A percentile compares a stretch with the other conserved stretches of the same genome.
Evolutionary conservation across 1,140 invertebrate genomes (phyloP).

Genomic region (Phthorimaea operculella): DNA sequence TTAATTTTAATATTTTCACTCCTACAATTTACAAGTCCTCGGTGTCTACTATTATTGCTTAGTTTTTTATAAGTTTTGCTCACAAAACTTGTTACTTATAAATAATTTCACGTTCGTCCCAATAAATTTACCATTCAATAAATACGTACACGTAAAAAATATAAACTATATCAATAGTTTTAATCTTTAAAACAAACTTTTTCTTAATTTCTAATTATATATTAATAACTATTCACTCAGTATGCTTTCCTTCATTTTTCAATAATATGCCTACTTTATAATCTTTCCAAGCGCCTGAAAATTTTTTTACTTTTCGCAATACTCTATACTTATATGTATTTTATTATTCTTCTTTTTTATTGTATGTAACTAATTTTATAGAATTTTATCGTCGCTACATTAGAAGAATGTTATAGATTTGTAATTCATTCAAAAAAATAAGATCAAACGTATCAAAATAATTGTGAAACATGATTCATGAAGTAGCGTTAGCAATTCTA

Average conservation of each 20-base stretch:
- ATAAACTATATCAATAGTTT: slow-evolving; percentile 69
- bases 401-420: slow-evolving; percentile 39
- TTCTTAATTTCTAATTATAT: slow-evolving; percentile 63
- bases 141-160: slow-evolving; percentile 69
- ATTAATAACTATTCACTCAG: slow-evolving; percentile 67
- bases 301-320: slow-evolving; percentile 40
- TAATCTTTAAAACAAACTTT: slow-evolving; percentile 67
- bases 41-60: slow-evolving; percentile 67
- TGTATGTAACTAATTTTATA: slow-evolving; percentile 54
- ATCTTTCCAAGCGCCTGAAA: slow-evolving; percentile 65
- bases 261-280: slow-evolving; percentile 68
- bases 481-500: slow-evolving; percentile 16
- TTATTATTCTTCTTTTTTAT: slow-evolving; percentile 48
- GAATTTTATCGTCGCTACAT: slow-evolving; percentile 51
- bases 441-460: slow-evolving; percentile 27
- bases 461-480: too few species aligned
- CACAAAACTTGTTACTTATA: slow-evolving; percentile 65
- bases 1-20: slow-evolving; percentile 51
- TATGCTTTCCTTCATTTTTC: slow-evolving; percentile 64
- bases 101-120: slow-evolving; percentile 65
- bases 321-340: slow-evolving; percentile 57
- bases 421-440: slow-evolving; percentile 33
- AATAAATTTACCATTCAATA: slow-evolving; percentile 69
- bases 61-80: slow-evolving; percentile 66
- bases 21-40: slow-evolving; percentile 64